phyloP scores from a whole-genome alignment of 1,140 invertebrate species.

The Trichomalopsis sarcophagae region DNA sequence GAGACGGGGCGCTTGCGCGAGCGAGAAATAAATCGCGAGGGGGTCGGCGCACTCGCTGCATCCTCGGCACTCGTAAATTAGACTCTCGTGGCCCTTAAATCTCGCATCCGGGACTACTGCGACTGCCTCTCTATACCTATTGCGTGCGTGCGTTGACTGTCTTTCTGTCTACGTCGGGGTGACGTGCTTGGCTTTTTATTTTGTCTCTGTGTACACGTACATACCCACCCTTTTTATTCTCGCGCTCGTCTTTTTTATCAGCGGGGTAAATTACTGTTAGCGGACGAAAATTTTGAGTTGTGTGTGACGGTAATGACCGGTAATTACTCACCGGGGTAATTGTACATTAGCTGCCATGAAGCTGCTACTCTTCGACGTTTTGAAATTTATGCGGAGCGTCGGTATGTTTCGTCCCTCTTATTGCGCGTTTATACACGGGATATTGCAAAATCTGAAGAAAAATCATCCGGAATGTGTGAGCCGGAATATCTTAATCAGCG shows the following conservation, averaged over 20 bases:
- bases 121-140: conserved; percentile 3
- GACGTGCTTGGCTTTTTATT: background rate
- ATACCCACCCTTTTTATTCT: too few relatives aligned
- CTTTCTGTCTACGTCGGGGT: background rate
- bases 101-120: conserved; percentile 35
- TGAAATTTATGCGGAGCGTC: conserved; percentile 9
- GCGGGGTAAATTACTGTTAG: too few relatives aligned
- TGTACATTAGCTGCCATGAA: background rate
- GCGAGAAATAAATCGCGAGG: conserved; percentile 48
- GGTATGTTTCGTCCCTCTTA: background rate
- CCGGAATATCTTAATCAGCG: background rate
- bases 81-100: conserved; percentile 52
- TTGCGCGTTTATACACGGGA: too few relatives aligned
- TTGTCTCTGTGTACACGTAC: background rate
- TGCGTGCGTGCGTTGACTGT: conserved; percentile 6
- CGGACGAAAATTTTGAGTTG: conserved; percentile 14
- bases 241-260: too few relatives aligned
- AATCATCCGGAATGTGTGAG: too few relatives aligned
- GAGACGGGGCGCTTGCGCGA: conserved; percentile 53
- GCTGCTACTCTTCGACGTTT: background rate
- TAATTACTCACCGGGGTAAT: conserved; percentile 6
- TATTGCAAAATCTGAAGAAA: too few relatives aligned
- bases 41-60: conserved; percentile 31
- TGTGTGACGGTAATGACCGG: background rate
- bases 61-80: conserved; percentile 52